Percentiles rank a stretch among this genome's conserved stretches.
Evolutionary conservation across 2,797 vertebrate species (phyloP).

Genomic region (Halcyon badia): DNA sequence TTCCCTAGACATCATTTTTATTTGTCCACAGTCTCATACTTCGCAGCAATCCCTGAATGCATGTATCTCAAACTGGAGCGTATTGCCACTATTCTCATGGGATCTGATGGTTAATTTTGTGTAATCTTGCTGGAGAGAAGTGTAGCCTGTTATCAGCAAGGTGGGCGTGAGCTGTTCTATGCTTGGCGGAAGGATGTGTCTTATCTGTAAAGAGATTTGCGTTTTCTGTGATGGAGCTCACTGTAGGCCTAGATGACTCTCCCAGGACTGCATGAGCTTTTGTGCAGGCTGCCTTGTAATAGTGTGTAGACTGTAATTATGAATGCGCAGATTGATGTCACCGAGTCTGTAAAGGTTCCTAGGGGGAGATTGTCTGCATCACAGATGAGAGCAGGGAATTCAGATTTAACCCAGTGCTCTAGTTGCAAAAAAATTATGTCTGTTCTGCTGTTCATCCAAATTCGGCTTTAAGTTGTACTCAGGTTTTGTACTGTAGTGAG

Average conservation of each 20-base stretch:
- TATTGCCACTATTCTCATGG: neutral
- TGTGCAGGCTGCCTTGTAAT: constrained; percentile 24
- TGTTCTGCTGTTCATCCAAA: constrained; percentile 15
- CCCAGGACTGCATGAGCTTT: neutral
- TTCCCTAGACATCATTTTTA: neutral
- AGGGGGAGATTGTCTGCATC: neutral
- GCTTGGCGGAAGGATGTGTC: neutral
- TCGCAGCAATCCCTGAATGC: neutral
- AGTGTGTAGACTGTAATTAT: constrained; percentile 54
- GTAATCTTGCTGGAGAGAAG: constrained; percentile 4
- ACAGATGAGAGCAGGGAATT: constrained; percentile 44
- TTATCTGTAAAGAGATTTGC: constrained; percentile 23
- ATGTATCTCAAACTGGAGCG: accelerated
- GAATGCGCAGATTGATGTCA: constrained; percentile 42
- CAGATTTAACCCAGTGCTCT: constrained; percentile 33
- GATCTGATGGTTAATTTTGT: neutral
- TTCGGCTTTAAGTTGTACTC: neutral
- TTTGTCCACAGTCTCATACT: neutral
- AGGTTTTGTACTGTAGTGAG: neutral
- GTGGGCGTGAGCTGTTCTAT: neutral
- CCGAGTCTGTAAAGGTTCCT: constrained; percentile 7
- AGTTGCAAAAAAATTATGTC: neutral
- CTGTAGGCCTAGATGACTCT: constrained; percentile 33
- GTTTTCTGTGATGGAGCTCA: neutral
- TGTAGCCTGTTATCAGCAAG: neutral